A percentile compares a stretch with the other conserved stretches of the same genome.
Evolutionary conservation across 2,888 invertebrate species (phyloP).

Genomic region (Liposcelis brunnea): DNA sequence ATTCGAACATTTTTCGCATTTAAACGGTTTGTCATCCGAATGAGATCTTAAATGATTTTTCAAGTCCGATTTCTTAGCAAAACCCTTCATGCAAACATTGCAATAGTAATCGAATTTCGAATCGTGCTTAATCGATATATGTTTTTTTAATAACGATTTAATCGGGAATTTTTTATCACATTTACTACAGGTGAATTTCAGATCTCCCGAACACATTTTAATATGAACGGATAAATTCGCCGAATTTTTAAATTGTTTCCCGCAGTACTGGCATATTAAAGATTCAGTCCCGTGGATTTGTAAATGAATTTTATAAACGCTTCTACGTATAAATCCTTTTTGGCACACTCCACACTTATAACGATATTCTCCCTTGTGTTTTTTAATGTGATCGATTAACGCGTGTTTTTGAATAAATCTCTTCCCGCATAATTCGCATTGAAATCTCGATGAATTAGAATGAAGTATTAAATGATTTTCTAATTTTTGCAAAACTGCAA

Average conservation of each 20-base stretch:
- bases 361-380: conserved; percentile 14
- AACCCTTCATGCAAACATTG: conserved; percentile 14
- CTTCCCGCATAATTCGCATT: conserved; percentile 16
- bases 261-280: conserved; percentile 16
- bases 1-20: conserved; percentile 16
- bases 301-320: conserved; percentile 14
- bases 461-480: conserved; percentile 14
- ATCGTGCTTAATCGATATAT: conserved; percentile 12
- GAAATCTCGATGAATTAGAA: conserved; percentile 12
- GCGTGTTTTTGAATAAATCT: conserved; percentile 14
- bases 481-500: conserved; percentile 8
- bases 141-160: conserved; percentile 11
- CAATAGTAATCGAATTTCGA: conserved; percentile 13
- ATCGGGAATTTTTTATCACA: conserved; percentile 14
- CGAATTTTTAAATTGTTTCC: conserved; percentile 13
- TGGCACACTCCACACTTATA: conserved; percentile 13
- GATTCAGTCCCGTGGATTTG: conserved; percentile 14
- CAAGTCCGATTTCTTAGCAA: conserved; percentile 14
- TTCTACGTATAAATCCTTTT: conserved; percentile 15
- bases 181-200: conserved; percentile 12
- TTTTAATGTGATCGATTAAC: conserved; percentile 14
- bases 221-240: conserved; percentile 14
- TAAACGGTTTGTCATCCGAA: conserved; percentile 14
- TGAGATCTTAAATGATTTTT: conserved; percentile 15
- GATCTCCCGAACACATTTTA: conserved; percentile 13